Base-by-base conservation (phyloP, 2,888 invertebrate genomes). In the Melanargia galathea region DNA sequence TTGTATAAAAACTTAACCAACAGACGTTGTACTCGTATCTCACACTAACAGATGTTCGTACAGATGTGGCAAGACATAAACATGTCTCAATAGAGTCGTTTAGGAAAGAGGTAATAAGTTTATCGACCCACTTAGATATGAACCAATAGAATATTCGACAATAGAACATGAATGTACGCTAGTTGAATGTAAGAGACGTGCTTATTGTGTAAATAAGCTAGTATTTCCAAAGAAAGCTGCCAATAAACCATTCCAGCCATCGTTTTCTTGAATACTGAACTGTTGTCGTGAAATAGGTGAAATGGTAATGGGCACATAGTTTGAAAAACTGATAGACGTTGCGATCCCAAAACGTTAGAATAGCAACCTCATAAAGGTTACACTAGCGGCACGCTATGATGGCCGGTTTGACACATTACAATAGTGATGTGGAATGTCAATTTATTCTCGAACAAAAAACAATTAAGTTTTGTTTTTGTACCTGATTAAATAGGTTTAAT, bases 51-150 rank as follows among this genome's bases (percentile, higher is more conserved):
- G 48, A 64, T 62, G 67, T 30, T 57, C 16, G 35, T 46, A 56
- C 64, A 63, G 60, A 67, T 65, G 63, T 68, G 64, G 59, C 52
- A 48, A 45, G 45, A 24, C 38, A 48, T 64, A 45, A 64, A 61
- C 61, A 65, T 59, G 64, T 63, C 62, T 54, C 57, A 40, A 60
- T 61, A 45, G 60, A 45, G 51, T 24, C 26, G 52, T 59, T 64
- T 33, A 45, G 16, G 60, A 18, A 61, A 61, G 54, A 62, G 20
- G 33, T 49, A 52, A 61, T 63, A 62, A 45, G 24, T 52, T 59
- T 45, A 45, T 64, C 54, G 45, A 59, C 40, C 11, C 30, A 38
- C 11, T 56, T 51, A 59, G 54, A 62, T 57, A 62, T 60, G 40
- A 57, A 16, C 24, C 38, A 20, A 54, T 57, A 58, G 59, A 60